Evolutionary conservation across 2,113 vertebrate genomes (phyloP).

Genomic region (Triplophysa dalaica): DNA sequence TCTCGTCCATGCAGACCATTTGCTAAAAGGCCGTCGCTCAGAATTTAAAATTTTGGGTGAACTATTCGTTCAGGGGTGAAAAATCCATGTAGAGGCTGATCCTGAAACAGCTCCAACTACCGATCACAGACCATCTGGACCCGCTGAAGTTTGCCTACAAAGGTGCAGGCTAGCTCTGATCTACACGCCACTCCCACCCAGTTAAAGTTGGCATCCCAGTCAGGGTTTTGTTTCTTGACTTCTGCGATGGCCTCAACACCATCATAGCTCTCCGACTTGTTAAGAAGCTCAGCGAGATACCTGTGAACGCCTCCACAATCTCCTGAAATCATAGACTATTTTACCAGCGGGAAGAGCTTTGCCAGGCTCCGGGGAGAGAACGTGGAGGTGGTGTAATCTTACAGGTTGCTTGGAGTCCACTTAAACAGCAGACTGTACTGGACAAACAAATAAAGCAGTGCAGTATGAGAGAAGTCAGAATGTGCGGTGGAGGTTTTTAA

Average conservation of each 20-base stretch:
- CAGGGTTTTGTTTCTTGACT: slow-evolving; percentile 7
- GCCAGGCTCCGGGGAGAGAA: slow-evolving; percentile 10
- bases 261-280: background rate
- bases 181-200: background rate
- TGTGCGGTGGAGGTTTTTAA: background rate
- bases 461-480: slow-evolving; percentile 1
- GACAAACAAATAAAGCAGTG: slow-evolving; percentile 22
- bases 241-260: slow-evolving; percentile 1
- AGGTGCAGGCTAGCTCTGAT: background rate
- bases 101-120: background rate
- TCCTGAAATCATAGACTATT: slow-evolving; percentile 38
- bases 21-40: too few relatives aligned
- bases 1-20: too few relatives aligned
- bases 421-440: slow-evolving; percentile 26
- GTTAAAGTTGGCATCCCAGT: background rate
- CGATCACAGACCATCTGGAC: background rate
- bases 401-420: slow-evolving; percentile 33
- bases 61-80: too few relatives aligned
- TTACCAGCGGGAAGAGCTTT: slow-evolving; percentile 29
- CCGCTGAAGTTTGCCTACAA: background rate
- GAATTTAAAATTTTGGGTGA: too few relatives aligned
- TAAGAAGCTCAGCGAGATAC: slow-evolving; percentile 20
- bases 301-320: slow-evolving; percentile 23
- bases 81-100: background rate
- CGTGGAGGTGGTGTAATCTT: slow-evolving; percentile 25